Evolutionary conservation across 2,113 vertebrate genomes (phyloP).

Genomic region (Burhinus oedicnemus): DNA sequence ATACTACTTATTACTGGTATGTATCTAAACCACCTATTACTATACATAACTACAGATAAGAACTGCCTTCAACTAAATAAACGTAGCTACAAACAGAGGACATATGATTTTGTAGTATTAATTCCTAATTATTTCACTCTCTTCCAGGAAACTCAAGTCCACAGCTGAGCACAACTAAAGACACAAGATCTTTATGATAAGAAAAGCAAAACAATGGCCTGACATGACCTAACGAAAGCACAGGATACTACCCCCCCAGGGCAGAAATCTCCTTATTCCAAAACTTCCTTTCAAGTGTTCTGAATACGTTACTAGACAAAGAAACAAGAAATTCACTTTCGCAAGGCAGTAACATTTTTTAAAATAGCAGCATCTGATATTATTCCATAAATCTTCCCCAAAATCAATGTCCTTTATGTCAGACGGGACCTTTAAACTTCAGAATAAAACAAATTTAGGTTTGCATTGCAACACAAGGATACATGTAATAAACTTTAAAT

Average conservation of each 20-base stretch:
- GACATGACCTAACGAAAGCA: constrained; percentile 46
- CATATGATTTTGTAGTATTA: constrained; percentile 35
- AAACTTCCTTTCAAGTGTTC: constrained; percentile 42
- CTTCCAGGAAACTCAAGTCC: constrained; percentile 32
- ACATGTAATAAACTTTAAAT: not conserved
- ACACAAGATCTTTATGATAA: constrained; percentile 42
- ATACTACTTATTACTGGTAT: not conserved
- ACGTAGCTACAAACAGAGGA: not conserved
- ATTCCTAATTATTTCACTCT: constrained; percentile 33
- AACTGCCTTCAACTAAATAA: constrained; percentile 18
- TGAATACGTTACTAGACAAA: not conserved
- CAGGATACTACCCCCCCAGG: constrained; percentile 26
- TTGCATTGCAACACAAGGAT: not conserved
- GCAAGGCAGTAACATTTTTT: not conserved
- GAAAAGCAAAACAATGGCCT: constrained; percentile 54
- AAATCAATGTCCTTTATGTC: not conserved
- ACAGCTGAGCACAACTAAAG: constrained; percentile 41
- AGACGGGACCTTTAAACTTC: constrained; percentile 5
- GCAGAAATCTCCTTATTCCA: constrained; percentile 47
- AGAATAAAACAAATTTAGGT: not conserved
- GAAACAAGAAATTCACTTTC: constrained; percentile 50
- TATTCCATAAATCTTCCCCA: not conserved
- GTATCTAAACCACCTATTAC: not conserved
- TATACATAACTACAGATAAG: not conserved
- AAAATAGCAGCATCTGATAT: not conserved